Conservation (phyloP, 2,888 invertebrate species). For the Drosophila cracens region DNA sequence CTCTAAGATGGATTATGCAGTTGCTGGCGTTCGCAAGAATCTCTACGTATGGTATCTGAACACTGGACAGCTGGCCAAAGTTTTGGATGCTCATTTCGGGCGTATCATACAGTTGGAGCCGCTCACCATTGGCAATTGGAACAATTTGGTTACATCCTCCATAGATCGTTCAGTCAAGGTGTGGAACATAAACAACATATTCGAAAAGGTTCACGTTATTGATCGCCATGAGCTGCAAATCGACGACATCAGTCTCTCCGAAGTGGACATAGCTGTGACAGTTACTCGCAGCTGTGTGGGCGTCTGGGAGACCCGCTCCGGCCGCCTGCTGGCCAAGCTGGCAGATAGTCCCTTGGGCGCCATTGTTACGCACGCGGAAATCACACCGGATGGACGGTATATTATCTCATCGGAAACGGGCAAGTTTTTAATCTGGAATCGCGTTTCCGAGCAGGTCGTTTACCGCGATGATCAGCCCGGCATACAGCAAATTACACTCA, state of each 20-base stretch:
- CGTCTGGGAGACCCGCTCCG: conserved; percentile 95
- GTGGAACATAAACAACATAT: conserved; percentile 99
- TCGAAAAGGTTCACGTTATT: conserved; percentile 98
- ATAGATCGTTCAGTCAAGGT: conserved; percentile 99
- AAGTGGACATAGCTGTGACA: conserved; percentile 93
- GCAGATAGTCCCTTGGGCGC: conserved; percentile 97
- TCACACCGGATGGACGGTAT: conserved; percentile 93
- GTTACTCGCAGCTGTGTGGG: conserved; percentile 98
- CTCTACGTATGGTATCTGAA: conserved; percentile 97
- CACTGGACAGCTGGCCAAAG: conserved; percentile 93
- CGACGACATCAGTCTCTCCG: conserved; percentile 94
- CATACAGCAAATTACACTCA: conserved; percentile 85
- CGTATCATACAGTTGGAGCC: conserved; percentile 96
- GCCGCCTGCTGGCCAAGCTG: conserved; percentile 93
- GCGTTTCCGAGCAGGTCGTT: conserved; percentile 88
- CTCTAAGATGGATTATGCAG: conserved; percentile 94
- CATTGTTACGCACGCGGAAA: conserved; percentile 96
- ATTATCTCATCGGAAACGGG: conserved; percentile 97
- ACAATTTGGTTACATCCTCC: conserved; percentile 97
- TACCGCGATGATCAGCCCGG: conserved; percentile 91
- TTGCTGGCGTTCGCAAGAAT: conserved; percentile 97
- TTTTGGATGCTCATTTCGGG: conserved; percentile 98
- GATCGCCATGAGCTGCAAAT: conserved; percentile 97
- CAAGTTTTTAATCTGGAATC: conserved; percentile 95
- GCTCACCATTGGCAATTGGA: conserved; percentile 94